These are phyloP conservation scores for Leptocoma aspasia DNA, from an alignment of 2,113 vertebrate species.

Conservation along the genomic window DNA sequence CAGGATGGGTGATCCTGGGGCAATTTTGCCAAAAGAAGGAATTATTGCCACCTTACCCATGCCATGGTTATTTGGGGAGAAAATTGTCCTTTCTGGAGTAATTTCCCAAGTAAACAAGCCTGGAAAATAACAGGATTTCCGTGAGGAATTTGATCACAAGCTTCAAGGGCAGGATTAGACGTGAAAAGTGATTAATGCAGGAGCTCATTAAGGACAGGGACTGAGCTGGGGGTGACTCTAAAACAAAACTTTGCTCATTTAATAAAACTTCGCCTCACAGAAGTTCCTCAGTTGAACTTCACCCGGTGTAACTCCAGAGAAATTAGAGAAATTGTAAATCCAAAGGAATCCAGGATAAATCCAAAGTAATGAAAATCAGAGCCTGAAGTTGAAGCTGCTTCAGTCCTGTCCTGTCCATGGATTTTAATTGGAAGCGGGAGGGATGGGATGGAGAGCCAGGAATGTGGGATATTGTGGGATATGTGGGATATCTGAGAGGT, in stretches of 20 bases:
- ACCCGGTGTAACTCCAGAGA: not conserved
- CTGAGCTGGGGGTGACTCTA: not conserved
- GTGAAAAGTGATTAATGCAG: not conserved
- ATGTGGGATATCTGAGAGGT: not conserved
- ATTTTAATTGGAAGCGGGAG: not conserved
- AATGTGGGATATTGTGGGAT: too few relatives aligned
- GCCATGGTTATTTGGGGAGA: not conserved
- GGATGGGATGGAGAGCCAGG: not conserved
- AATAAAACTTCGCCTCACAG: not conserved
- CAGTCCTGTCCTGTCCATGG: not conserved
- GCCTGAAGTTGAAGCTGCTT: not conserved
- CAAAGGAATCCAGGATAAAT: not conserved
- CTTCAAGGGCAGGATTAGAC: not conserved
- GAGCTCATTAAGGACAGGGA: not conserved
- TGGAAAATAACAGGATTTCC: not conserved
- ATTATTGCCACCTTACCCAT: not conserved
- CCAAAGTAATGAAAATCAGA: not conserved
- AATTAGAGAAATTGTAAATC: not conserved
- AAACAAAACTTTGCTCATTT: not conserved
- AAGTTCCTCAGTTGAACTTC: not conserved
- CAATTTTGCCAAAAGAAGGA: not conserved
- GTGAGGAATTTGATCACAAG: not conserved
- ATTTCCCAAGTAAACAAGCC: not conserved
- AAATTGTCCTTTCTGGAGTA: not conserved
- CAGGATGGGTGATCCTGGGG: rapidly evolving